Base-by-base conservation (phyloP, 2,797 vertebrate species). In the Acanthurus leucopareius region DNA sequence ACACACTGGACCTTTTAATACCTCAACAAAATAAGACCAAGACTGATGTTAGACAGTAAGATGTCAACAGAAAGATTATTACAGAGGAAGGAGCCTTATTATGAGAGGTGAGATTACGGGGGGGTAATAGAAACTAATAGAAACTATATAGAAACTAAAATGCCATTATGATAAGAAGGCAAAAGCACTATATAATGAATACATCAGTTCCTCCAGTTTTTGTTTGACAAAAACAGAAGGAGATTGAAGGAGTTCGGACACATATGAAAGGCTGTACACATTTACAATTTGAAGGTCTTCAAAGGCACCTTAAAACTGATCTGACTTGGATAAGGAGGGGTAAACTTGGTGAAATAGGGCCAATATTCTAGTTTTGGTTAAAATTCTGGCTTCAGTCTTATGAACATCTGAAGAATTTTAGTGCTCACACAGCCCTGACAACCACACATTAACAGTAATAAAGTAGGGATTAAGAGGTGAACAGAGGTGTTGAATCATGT, bases 61-160 rank as follows among this genome's bases (percentile, higher is more conserved):
- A 40, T 40, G 57, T 40, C 19, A 56, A 32, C 25, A 56, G 8
- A 13, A 14, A 56, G 3, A 7, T 56, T 56, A 32, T 32, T 32
- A 9, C 54, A 56, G 15, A 32, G 15, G 15, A 56, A 56, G 28
- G 15, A 25, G 22, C 13, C 7, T 19, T 10, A 16, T 35, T 9
- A 38, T 28, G 17, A 58, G 4, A 58, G n/a, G 8, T 0, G 7
- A 35, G 32, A 35, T 35, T 35, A 35, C 32, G 32, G 32, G 32
- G 32, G 32, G 32, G 32, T n/a, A n/a, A n/a, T n/a, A n/a, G n/a
- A n/a, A n/a, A n/a, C n/a, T n/a, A n/a, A n/a, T 8, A 51, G n/a
- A 3, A 51, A 10, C 7, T 22, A 14, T 25, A 67, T 62, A 48
- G 63, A 74, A 72, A 53, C 7, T 51, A 0, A 58, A 76, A 71